Conservation (phyloP, 2,888 invertebrate species). For the Heteromurus nitidus region DNA sequence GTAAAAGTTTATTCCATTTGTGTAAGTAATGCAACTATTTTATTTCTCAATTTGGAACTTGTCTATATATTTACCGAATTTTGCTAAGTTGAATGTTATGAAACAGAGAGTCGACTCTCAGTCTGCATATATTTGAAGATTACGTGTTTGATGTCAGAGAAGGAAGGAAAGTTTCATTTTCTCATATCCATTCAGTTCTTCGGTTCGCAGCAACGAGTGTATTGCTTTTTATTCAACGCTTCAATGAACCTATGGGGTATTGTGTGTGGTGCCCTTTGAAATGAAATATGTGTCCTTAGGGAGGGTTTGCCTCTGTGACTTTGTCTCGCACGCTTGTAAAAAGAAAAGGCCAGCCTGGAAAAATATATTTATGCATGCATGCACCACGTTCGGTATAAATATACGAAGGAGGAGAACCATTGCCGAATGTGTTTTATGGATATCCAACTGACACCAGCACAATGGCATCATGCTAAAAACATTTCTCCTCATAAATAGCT, state of each 20-base stretch:
- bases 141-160: background rate
- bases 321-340: no score
- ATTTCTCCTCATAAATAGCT: background rate
- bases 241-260: background rate
- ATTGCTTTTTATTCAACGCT: background rate
- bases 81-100: slow-evolving; percentile 1
- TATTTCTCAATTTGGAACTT: background rate
- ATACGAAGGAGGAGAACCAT: no score
- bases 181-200: no score
- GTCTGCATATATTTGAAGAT: no score
- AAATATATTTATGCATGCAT: no score
- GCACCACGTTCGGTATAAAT: no score
- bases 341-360: no score
- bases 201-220: background rate
- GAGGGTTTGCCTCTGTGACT: background rate
- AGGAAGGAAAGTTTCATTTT: background rate
- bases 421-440: background rate
- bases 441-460: background rate
- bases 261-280: slow-evolving; percentile 13
- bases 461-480: background rate
- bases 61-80: no score
- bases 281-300: slow-evolving; percentile 19
- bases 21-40: no score
- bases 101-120: background rate
- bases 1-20: slow-evolving; percentile 4